Evolutionary conservation across 2,888 invertebrate genomes (phyloP), one percentile per base, ranked within the genome.

Genomic region (Lymantria dispar): DNA sequence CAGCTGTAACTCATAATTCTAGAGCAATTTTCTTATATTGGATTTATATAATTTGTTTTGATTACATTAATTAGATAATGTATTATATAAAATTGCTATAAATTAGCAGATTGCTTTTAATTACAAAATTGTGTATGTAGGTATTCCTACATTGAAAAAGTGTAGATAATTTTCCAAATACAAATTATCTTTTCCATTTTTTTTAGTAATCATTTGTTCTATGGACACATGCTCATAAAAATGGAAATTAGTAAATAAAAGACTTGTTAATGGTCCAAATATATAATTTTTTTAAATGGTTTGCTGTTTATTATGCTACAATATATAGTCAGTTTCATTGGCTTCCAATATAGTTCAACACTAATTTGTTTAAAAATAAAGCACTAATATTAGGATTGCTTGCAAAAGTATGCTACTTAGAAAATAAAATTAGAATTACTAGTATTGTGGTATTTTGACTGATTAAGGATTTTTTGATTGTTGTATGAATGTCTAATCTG

Each of bases 221-320:
- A 12, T n/a, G 39, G 44, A 14, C 7, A 38, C 11, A 62, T 63
- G 69, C 60, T 62, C 62, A 68, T n/a, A 38, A 11, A 36, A 10
- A 38, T n/a, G 38, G 38, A 9, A 2, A 12, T 38, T 7, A 38
- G n/a, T 15, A 40, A 40, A 80, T 74, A 76, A 60, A 86, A 87
- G 86, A 87, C 85, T 87, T 86, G 33, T 70, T 77, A 76, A 85
- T 83, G 88, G 89, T 89, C 88, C 89, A 88, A 88, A 82, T 75
- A 73, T 78, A 76, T 72, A 33, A 75, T 72, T 77, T 80, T 78
- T 72, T 74, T 54, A 47, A 48, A 60, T 62, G 62, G 55, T 33
- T 56, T 58, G 51, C 54, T 59, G 50, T 52, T 62, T 22, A 22
- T 22, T 22, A 22, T 22, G 22, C 22, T 22, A 60, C 58, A 64